Percentiles rank a stretch among this genome's conserved stretches.
phyloP scores from a whole-genome alignment of 2,113 vertebrate species.

The Alexandromys fortis region DNA sequence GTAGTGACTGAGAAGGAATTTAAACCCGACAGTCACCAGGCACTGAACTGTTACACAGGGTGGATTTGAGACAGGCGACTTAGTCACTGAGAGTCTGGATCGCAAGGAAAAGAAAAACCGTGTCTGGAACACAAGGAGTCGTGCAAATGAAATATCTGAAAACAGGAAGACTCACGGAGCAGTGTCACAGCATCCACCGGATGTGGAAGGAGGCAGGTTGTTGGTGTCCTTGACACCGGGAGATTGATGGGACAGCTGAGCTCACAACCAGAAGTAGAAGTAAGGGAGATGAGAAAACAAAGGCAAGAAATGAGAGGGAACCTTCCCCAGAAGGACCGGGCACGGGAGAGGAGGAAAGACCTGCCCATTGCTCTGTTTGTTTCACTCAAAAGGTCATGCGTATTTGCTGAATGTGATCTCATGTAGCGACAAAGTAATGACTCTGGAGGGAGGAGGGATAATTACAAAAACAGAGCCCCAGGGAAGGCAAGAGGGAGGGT shows the following conservation, averaged over 20 bases:
- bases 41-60: rapidly evolving
- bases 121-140: neutral
- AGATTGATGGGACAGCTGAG: neutral
- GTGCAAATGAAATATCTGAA: neutral
- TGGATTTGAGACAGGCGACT: neutral
- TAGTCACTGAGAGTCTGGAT: rapidly evolving
- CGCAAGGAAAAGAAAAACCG: neutral
- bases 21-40: neutral
- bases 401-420: neutral
- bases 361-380: too few species aligned
- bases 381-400: neutral
- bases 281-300: neutral
- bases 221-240: neutral
- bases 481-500: neutral
- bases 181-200: neutral
- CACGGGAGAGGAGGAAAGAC: neutral
- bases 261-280: neutral
- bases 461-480: neutral
- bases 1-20: neutral
- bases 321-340: neutral
- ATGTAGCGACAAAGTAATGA: neutral
- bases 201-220: neutral
- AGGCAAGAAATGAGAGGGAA: neutral
- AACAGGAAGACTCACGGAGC: neutral
- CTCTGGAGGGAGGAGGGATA: neutral